phyloP scores from a whole-genome alignment of 1,140 invertebrate genomes.

The Berghia stephanieae region DNA sequence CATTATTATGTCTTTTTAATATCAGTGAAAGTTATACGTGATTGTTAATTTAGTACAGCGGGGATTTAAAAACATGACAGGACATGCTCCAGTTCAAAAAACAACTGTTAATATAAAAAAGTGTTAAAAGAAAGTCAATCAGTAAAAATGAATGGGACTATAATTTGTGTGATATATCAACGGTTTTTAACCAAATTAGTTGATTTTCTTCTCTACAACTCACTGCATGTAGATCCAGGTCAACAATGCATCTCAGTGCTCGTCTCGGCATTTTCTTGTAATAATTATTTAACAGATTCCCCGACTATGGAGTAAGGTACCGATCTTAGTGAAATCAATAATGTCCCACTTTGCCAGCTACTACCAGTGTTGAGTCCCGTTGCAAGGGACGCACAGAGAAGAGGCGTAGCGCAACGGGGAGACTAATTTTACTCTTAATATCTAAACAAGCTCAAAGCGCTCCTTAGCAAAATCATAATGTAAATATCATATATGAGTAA shows the following conservation, averaged over 20 bases:
- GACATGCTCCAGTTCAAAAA: conserved; percentile 20
- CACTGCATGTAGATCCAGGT: conserved; percentile 57
- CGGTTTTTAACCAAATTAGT: too few relatives aligned
- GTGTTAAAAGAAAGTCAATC: conserved; percentile 11
- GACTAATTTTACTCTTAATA: background rate
- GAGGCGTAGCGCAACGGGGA: background rate
- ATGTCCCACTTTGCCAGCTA: too few relatives aligned
- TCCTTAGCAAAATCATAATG: background rate
- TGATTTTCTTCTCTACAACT: conserved; percentile 7
- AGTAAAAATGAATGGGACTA: background rate
- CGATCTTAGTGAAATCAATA: background rate
- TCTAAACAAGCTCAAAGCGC: background rate
- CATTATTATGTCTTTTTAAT: background rate
- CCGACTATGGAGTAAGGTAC: background rate
- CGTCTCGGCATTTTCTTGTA: conserved; percentile 54
- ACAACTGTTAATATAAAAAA: conserved; percentile 6
- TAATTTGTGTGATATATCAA: too few relatives aligned
- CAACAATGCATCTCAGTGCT: conserved; percentile 58
- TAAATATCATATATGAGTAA: background rate
- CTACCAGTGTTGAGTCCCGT: conserved; percentile 24
- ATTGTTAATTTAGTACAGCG: too few relatives aligned
- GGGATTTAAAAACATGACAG: conserved; percentile 35
- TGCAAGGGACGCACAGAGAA: conserved; percentile 42
- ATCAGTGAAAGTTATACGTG: background rate
- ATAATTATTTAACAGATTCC: conserved; percentile 14